phyloP scores from a whole-genome alignment of 2,113 vertebrate genomes.

The Lepidiolamprologus cunningtoni region DNA sequence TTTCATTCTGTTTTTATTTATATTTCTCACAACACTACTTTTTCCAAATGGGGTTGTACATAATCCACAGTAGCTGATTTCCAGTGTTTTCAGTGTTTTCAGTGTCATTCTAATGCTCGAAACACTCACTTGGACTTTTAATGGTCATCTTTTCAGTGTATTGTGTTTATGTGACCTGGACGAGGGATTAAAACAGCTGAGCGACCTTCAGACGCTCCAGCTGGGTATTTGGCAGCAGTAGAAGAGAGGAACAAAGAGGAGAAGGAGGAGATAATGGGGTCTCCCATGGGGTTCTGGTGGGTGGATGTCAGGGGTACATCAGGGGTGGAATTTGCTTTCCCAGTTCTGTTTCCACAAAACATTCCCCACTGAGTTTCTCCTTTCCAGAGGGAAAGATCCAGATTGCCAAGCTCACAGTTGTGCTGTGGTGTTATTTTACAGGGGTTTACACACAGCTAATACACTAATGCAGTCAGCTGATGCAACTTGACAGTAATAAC shows the following conservation, averaged over 20 bases:
- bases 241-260: background rate
- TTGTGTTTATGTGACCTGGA: constrained; percentile 37
- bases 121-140: background rate
- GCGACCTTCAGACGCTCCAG: constrained; percentile 31
- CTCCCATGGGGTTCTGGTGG: constrained; percentile 9
- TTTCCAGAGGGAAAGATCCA: background rate
- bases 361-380: background rate
- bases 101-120: background rate
- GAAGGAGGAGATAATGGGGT: background rate
- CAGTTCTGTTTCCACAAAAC: constrained; percentile 35
- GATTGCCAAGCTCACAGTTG: background rate
- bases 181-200: constrained; percentile 33
- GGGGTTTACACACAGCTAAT: background rate
- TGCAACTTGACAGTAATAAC: background rate
- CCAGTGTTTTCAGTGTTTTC: background rate
- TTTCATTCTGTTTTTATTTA: background rate
- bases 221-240: constrained; percentile 29
- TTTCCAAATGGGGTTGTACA: background rate
- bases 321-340: constrained; percentile 39
- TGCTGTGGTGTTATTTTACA: background rate
- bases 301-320: constrained; percentile 2
- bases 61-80: constrained; percentile 6
- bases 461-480: background rate
- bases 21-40: background rate
- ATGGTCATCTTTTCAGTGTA: background rate